Percentiles rank a stretch among this genome's conserved stretches.
phyloP scores from a whole-genome alignment of 2,113 vertebrate species.

The Apteryx owenii region DNA sequence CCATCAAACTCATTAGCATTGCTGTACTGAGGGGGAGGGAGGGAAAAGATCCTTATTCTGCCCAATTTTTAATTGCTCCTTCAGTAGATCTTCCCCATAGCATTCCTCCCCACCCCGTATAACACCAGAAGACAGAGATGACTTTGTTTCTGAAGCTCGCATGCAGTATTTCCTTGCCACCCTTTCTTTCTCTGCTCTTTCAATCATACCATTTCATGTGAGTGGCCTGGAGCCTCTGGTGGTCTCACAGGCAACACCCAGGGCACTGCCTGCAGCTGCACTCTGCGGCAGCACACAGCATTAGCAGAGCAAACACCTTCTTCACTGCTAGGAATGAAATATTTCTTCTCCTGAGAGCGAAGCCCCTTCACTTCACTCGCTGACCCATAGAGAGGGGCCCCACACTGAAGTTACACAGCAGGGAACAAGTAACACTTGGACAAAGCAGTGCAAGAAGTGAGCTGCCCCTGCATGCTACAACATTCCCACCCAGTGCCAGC shows the following conservation, averaged over 20 bases:
- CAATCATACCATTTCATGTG: accelerated
- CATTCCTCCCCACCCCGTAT: background rate
- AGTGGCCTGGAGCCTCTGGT: background rate
- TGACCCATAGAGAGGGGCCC: background rate
- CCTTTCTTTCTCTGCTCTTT: background rate
- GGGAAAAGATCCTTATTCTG: background rate
- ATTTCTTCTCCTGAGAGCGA: background rate
- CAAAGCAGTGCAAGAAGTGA: background rate
- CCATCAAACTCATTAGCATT: background rate
- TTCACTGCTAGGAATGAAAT: accelerated
- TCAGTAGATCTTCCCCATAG: background rate
- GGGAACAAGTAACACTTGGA: background rate
- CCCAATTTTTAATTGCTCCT: background rate
- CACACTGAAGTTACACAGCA: background rate
- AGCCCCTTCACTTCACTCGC: background rate
- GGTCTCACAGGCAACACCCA: background rate
- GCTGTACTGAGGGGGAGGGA: background rate
- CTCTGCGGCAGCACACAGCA: too few relatives aligned
- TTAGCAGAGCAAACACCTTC: background rate
- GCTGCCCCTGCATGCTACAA: background rate
- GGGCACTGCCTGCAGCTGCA: background rate
- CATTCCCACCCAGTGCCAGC: too few relatives aligned
- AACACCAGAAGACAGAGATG: background rate
- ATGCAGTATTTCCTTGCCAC: background rate
- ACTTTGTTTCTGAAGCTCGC: background rate